These are phyloP conservation scores for Oreortyx pictus DNA, from an alignment of 2,797 vertebrate species.

Conservation along the genomic window DNA sequence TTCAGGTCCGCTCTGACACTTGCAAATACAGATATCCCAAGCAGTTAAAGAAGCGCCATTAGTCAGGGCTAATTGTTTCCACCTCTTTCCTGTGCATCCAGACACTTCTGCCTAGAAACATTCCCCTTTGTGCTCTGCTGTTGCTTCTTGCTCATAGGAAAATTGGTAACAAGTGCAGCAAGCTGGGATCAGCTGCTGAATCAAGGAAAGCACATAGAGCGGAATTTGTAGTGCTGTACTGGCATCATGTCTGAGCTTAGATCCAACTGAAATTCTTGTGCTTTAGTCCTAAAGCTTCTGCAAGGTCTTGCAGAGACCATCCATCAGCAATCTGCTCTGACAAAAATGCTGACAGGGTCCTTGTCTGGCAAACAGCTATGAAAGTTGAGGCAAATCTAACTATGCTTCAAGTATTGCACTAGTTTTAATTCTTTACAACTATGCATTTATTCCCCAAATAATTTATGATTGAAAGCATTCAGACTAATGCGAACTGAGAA, in stretches of 20 bases:
- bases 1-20: neutral
- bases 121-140: neutral
- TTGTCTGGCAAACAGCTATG: neutral
- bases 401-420: neutral
- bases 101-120: neutral
- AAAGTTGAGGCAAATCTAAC: neutral
- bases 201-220: neutral
- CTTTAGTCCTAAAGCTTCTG: neutral
- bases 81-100: neutral
- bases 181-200: neutral
- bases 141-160: neutral
- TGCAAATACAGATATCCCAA: neutral
- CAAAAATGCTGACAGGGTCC: neutral
- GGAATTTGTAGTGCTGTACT: neutral
- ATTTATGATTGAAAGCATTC: neutral
- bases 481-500: neutral
- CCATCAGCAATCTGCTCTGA: neutral
- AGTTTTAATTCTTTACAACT: neutral
- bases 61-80: neutral
- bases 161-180: neutral
- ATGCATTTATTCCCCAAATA: neutral
- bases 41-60: neutral
- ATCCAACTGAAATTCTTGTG: neutral
- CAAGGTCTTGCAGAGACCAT: neutral
- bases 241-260: neutral